Percentiles rank a stretch among this genome's conserved stretches.
phyloP scores from a whole-genome alignment of 1,140 invertebrate species.

The Microplitis demolitor region DNA sequence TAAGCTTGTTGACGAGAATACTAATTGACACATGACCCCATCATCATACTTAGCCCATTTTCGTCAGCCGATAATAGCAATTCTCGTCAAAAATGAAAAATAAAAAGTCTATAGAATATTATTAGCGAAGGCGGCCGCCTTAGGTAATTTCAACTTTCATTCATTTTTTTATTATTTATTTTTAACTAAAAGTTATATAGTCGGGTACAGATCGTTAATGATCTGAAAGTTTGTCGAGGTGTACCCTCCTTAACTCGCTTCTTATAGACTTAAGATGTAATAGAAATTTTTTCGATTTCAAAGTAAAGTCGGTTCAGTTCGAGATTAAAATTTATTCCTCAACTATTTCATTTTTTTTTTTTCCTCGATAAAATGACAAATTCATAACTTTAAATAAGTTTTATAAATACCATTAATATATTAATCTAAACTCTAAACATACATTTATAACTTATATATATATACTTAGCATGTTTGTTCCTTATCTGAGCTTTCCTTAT shows the following conservation, averaged over 20 bases:
- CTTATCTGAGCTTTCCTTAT: too few relatives aligned
- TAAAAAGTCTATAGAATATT: not conserved
- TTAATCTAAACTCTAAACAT: too few relatives aligned
- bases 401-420: too few relatives aligned
- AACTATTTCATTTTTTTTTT: too few relatives aligned
- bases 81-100: not conserved
- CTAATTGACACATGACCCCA: constrained; percentile 34
- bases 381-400: too few relatives aligned
- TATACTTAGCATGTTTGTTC: too few relatives aligned
- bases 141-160: not conserved
- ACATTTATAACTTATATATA: too few relatives aligned
- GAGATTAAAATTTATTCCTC: not conserved
- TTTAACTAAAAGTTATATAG: not conserved
- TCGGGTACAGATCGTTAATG: too few relatives aligned
- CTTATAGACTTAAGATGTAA: not conserved
- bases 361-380: too few relatives aligned
- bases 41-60: constrained; percentile 36
- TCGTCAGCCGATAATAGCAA: constrained; percentile 29
- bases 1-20: constrained; percentile 25
- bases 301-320: not conserved
- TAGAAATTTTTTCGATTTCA: not conserved
- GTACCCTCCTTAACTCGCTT: not conserved
- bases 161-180: not conserved
- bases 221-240: not conserved
- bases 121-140: not conserved